phyloP scores from a whole-genome alignment of 2,888 invertebrate species.

The Orthosia cruda region DNA sequence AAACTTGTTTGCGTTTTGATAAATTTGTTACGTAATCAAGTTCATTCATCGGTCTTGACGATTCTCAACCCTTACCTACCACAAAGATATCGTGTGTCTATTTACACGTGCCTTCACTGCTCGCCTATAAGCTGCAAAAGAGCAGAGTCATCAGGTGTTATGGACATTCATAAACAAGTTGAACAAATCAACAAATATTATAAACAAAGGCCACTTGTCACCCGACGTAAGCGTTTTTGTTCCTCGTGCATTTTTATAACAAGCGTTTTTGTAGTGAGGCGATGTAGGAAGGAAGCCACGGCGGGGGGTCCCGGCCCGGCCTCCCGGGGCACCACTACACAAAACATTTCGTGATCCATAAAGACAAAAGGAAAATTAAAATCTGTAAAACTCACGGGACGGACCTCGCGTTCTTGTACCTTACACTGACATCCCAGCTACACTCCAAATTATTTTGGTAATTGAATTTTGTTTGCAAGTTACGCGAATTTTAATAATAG shows the following conservation, averaged over 20 bases:
- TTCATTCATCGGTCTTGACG: not conserved
- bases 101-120: constrained; percentile 61
- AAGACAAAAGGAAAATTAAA: constrained; percentile 91
- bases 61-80: constrained; percentile 43
- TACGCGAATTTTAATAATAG: constrained; percentile 27
- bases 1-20: constrained; percentile 1
- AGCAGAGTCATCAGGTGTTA: constrained; percentile 86
- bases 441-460: constrained; percentile 62
- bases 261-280: constrained; percentile 89
- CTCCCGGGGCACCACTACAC: constrained; percentile 89
- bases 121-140: constrained; percentile 74
- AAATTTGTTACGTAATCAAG: constrained; percentile 11
- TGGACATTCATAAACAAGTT: constrained; percentile 86
- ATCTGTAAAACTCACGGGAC: constrained; percentile 86
- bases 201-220: constrained; percentile 91
- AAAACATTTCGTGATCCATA: constrained; percentile 91
- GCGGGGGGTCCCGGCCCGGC: constrained; percentile 86
- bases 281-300: constrained; percentile 90
- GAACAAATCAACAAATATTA: constrained; percentile 90
- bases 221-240: constrained; percentile 90
- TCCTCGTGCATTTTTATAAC: constrained; percentile 89
- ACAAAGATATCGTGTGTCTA: constrained; percentile 62
- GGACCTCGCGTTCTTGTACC: constrained; percentile 74
- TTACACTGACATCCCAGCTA: constrained; percentile 65
- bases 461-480: constrained; percentile 53